These are phyloP conservation scores for Lepidocyrtoides sp. DNA, from an alignment of 2,888 invertebrate genomes.

Conservation along the genomic window DNA sequence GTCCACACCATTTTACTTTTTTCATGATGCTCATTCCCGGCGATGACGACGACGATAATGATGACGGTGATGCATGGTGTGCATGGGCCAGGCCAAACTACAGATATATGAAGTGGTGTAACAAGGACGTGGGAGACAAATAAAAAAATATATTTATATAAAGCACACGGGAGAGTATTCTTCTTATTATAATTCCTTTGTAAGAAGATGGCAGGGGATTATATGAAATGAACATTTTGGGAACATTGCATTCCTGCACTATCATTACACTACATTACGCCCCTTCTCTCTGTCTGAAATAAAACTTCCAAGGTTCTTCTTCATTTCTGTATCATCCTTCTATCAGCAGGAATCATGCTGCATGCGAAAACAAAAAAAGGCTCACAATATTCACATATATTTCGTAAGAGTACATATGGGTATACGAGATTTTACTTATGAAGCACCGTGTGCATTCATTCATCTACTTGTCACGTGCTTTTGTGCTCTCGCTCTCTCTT, in stretches of 20 bases:
- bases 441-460: not conserved
- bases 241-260: not conserved
- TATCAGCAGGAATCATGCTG: not conserved
- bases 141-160: no score
- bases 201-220: not conserved
- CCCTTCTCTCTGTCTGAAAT: not conserved
- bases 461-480: not conserved
- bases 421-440: not conserved
- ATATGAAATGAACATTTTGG: not conserved
- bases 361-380: not conserved
- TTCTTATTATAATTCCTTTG: not conserved
- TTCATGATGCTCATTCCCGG: not conserved
- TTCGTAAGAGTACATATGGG: not conserved
- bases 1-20: constrained; percentile 35
- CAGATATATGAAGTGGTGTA: no score
- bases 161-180: no score
- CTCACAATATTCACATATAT: not conserved
- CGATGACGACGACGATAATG: not conserved
- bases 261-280: not conserved
- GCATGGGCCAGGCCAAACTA: not conserved
- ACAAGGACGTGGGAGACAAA: not conserved
- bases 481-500: no score
- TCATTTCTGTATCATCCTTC: no score
- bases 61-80: not conserved
- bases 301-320: not conserved